Base-by-base conservation (phyloP, 2,113 vertebrate genomes). In the Acanthisitta chloris region DNA sequence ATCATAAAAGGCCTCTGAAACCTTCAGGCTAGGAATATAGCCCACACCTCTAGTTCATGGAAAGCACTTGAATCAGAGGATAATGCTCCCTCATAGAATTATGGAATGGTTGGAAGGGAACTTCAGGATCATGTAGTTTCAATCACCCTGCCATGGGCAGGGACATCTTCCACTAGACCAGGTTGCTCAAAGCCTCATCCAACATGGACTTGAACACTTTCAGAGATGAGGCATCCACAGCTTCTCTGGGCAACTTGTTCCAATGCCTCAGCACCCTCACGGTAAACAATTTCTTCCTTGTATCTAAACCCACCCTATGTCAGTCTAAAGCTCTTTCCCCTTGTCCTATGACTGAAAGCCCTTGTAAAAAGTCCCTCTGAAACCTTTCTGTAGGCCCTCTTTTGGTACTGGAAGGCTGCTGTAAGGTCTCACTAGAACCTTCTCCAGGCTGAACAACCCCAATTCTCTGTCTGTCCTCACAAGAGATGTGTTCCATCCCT, bases 171-270 rank as follows among this genome's bases (percentile, higher is more conserved):
- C 12, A 13, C 17, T 21, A 12, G 3, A 49, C 6, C 12, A 21
- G 9, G 17, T 36, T 46, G 8, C 14, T 40, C 36, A 49, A 88
- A 65, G 12, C 9, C 17, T 10, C 19, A 17, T 42, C 66, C 12
- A 55, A 14, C 34, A 9, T 10, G 21, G 20, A 17, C 31, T 64
- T 16, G 11, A 36, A 19, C 9, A 14, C 11, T 49, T 88, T 43
- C 1, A 2, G 26, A 14, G 8, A 49, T 33, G 12, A 6, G 12
- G 6, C 14, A 57, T 12, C 14, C 31, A 49, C 31, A 31, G 1
- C 9, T 65, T 72, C 31, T 26, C 12, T 38, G 15, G 9, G n/a
- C 23, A 45, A 24, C 28, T 15, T 49, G 14, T 72, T 31, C 17
- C 12, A 36, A 17, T 57, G 42, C 26, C 36, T 72, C 31, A 12